Evolutionary conservation across 2,113 vertebrate species (phyloP), one percentile per base, ranked within the genome.

Genomic region (Numenius arquata): DNA sequence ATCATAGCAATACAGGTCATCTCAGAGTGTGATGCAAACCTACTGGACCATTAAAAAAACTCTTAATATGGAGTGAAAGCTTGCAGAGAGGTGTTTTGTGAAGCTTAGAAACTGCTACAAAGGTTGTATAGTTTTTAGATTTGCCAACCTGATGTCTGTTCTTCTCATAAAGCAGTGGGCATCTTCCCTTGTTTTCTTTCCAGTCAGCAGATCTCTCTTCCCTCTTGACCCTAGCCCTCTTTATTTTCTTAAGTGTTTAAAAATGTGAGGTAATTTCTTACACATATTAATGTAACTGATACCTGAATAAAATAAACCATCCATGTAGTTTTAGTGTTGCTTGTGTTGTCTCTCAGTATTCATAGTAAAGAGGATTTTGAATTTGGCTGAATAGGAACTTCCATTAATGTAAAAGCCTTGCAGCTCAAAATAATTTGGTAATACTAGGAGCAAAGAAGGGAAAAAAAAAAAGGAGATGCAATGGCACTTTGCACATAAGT

Each of bases 401-500:
- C 23, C 30, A 90, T 92, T 92, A 97, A 70, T 11, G 77, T 72
- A 86, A 97, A 96, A 93, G 25, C 45, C 41, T 81, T 25, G 56
- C 9, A 45, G 77, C 34, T 87, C 50, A 85, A 89, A 95, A 85
- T 91, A n/a, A 43, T 90, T 88, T 86, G 50, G 41, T 76, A 52
- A 22, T 74, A 81, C 77, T 52, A 85, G 53, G 66, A 90, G 38
- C 22, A 86, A 84, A 32, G 36, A 91, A 85, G 36, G 61, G 52
- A 8, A 61, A 72, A 89, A 76, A 22, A 56, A 26, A 16, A 50
- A 34, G 18, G 16, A 89, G 40, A 74, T 83, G 43, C 36, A 65
- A 65, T 72, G 89, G 43, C 41, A 84, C 50, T 96, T 96, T 93
- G 34, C 71, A 84, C 47, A 5, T 88, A 95, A 96, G 84, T 88